These are phyloP conservation scores for Stercorarius parasiticus DNA, from an alignment of 2,113 vertebrate genomes.

Conservation along the genomic window DNA sequence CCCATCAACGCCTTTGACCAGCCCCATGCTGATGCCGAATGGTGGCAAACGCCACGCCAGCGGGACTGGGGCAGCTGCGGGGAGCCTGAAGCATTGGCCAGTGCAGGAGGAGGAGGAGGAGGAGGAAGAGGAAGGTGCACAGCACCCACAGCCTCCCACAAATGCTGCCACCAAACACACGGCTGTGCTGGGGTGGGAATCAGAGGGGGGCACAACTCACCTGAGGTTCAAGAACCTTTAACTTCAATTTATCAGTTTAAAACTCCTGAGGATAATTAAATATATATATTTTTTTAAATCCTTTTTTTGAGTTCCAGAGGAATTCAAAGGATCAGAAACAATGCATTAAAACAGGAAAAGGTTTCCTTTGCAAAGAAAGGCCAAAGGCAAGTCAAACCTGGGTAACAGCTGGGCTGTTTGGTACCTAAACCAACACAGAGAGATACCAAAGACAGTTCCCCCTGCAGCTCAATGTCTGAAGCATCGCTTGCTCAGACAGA, in stretches of 20 bases:
- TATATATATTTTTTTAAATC: background rate
- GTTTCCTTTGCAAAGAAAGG: background rate
- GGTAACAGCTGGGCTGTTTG: too few relatives aligned
- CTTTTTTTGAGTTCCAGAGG: background rate
- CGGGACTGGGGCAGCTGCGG: background rate
- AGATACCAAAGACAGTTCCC: background rate
- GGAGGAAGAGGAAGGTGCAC: background rate
- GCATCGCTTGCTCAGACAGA: background rate
- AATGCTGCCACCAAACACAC: too few relatives aligned
- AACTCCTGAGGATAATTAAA: background rate
- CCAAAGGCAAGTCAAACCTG: background rate
- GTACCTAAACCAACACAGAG: background rate
- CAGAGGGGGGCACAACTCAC: background rate
- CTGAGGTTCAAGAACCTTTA: background rate
- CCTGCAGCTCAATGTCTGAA: background rate
- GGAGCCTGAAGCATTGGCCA: background rate
- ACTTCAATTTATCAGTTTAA: background rate
- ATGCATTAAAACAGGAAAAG: too few relatives aligned
- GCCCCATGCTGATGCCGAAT: accelerated
- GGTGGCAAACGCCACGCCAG: accelerated
- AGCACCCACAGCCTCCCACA: background rate
- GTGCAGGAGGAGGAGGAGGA: background rate
- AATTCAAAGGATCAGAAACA: background rate
- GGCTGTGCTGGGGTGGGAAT: background rate
- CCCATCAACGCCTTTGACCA: accelerated